These are phyloP conservation scores for Netelia inedita DNA, from an alignment of 2,888 invertebrate species.

Conservation along the genomic window DNA sequence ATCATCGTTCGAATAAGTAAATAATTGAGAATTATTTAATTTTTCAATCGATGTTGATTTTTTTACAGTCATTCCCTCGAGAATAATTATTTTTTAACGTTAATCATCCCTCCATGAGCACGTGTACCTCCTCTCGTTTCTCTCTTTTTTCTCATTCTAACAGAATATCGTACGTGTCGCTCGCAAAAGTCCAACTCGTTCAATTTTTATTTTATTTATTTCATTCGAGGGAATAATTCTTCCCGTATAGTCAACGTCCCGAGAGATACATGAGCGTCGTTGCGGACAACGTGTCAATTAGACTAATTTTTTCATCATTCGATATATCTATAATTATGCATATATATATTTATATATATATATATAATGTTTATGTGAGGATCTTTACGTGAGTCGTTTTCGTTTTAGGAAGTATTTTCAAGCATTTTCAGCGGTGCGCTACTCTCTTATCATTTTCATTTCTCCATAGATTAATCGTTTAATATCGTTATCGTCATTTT, in stretches of 20 bases:
- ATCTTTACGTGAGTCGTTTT: constrained; percentile 64
- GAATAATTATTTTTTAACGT: too few relatives aligned
- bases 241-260: constrained; percentile 15
- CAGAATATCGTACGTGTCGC: constrained; percentile 23
- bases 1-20: neutral
- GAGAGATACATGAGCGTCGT: constrained; percentile 47
- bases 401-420: constrained; percentile 70
- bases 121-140: too few relatives aligned
- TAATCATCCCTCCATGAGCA: too few relatives aligned
- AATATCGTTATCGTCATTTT: constrained; percentile 57
- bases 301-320: constrained; percentile 57
- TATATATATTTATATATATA: constrained; percentile 67
- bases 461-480: constrained; percentile 34
- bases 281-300: constrained; percentile 36
- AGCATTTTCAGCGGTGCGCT: constrained; percentile 75
- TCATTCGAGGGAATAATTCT: neutral
- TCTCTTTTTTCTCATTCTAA: neutral
- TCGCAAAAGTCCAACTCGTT: neutral
- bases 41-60: neutral
- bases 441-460: constrained; percentile 36
- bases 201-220: neutral
- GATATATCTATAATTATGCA: constrained; percentile 60
- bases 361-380: constrained; percentile 60
- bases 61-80: neutral
- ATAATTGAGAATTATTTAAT: neutral